These are phyloP conservation scores for Ectemnius lituratus DNA, from an alignment of 2,888 invertebrate genomes.

Conservation along the genomic window DNA sequence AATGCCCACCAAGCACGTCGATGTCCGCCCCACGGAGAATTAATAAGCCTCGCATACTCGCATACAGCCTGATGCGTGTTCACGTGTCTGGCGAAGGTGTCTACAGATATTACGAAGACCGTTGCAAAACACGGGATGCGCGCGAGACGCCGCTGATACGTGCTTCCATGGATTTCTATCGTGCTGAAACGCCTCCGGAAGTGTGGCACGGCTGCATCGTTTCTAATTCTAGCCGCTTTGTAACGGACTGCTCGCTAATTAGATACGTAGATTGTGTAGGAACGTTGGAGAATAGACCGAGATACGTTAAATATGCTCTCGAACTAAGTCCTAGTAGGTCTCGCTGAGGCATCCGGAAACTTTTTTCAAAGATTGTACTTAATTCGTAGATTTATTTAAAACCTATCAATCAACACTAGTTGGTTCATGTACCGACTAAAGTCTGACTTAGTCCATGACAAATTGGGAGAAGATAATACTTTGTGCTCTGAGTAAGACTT, in stretches of 20 bases:
- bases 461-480: too few relatives aligned
- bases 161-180: constrained; percentile 1
- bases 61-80: not conserved
- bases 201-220: not conserved
- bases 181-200: not conserved
- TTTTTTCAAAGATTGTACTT: too few relatives aligned
- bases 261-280: too few relatives aligned
- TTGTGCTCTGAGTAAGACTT: too few relatives aligned
- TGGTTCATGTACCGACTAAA: too few relatives aligned
- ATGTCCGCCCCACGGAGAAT: not conserved
- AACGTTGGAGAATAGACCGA: not conserved
- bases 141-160: not conserved
- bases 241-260: not conserved
- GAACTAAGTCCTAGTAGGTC: too few relatives aligned
- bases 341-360: too few relatives aligned
- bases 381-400: too few relatives aligned
- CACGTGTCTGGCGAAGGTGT: not conserved
- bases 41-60: not conserved
- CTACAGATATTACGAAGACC: not conserved
- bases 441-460: too few relatives aligned
- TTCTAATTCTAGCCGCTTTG: constrained; percentile 1
- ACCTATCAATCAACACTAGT: too few relatives aligned
- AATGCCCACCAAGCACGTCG: constrained; percentile 50
- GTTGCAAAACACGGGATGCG: not conserved
- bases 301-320: too few relatives aligned